phyloP scores from a whole-genome alignment of 2,113 vertebrate species.

The Colistium nudipinnis region DNA sequence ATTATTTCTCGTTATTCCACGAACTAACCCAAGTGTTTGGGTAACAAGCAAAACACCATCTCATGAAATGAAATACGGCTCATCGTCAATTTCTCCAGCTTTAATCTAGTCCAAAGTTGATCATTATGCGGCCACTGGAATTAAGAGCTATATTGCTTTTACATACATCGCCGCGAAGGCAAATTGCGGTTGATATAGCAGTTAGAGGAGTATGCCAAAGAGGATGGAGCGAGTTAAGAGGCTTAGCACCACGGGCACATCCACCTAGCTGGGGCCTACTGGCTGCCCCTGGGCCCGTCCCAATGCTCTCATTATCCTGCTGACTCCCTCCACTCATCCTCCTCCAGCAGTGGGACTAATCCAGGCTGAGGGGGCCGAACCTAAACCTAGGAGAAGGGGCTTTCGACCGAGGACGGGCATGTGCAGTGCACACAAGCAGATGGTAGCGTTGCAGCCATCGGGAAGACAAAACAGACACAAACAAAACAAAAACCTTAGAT shows the following conservation, averaged over 20 bases:
- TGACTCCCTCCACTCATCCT: conserved; percentile 59
- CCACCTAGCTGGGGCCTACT: conserved; percentile 65
- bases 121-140: conserved; percentile 34
- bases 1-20: conserved; percentile 27
- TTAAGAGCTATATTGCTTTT: conserved; percentile 36
- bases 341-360: conserved; percentile 64
- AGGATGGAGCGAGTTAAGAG: conserved; percentile 64
- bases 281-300: conserved; percentile 57
- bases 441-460: not conserved
- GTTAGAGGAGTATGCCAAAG: conserved; percentile 37
- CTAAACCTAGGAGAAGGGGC: conserved; percentile 29
- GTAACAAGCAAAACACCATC: conserved; percentile 18
- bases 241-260: conserved; percentile 62
- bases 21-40: conserved; percentile 25
- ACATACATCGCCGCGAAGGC: conserved; percentile 26
- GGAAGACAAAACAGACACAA: conserved; percentile 13
- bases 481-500: conserved; percentile 7
- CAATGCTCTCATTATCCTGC: conserved; percentile 70
- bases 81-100: conserved; percentile 41
- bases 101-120: conserved; percentile 17
- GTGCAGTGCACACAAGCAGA: conserved; percentile 27
- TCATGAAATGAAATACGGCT: conserved; percentile 29
- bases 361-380: conserved; percentile 53
- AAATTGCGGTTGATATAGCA: conserved; percentile 27
- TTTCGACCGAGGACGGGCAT: conserved; percentile 4